Base-by-base conservation (phyloP, 2,113 vertebrate genomes). In the Ceyx margarethae region DNA sequence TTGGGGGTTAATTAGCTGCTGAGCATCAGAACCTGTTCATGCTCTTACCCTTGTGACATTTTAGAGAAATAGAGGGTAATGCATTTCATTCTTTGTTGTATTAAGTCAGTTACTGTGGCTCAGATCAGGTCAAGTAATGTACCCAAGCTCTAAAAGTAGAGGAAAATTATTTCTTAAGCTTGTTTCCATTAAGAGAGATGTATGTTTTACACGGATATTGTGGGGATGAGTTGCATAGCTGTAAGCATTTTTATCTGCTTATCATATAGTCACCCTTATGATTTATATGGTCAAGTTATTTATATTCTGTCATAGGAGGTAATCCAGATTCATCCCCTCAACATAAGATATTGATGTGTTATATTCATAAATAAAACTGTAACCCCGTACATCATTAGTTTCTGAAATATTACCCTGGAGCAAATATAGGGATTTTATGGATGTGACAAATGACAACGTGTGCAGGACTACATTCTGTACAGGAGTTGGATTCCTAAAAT, bases 1-100 rank as follows among this genome's bases (percentile, higher is more conserved):
- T 87, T 93, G 72, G 60, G 22, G 90, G 71, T 91, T 96, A 92
- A 95, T 96, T 94, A 92, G 68, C 82, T 91, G 42, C 81, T 82
- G 65, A 94, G 57, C 76, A 80, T 87, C 90, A 80, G 80, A 90
- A 90, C 75, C 71, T 90, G 94, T 92, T 77, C 64, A 64, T 89
- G 82, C 64, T 90, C 51, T 92, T 89, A 94, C 66, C 71, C 87
- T 85, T 85, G 75, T 91, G 90, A 91, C 85, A 90, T 87, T 93
- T 85, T 66, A 54, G 76, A 92, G 81, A 83, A 80, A 83, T 5
- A 4, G 0, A 0, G 68, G 54, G 91, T 89, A 91, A 92, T 87
- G 62, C 50, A 26, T 82, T 93, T 92, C 66, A 73, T 79, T 93
- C 54, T 66, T 50, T 76, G 51, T 76, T 82, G 76, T 43, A 35